These are phyloP conservation scores for Falco rusticolus DNA, from an alignment of 2,797 vertebrate species.

Conservation along the genomic window DNA sequence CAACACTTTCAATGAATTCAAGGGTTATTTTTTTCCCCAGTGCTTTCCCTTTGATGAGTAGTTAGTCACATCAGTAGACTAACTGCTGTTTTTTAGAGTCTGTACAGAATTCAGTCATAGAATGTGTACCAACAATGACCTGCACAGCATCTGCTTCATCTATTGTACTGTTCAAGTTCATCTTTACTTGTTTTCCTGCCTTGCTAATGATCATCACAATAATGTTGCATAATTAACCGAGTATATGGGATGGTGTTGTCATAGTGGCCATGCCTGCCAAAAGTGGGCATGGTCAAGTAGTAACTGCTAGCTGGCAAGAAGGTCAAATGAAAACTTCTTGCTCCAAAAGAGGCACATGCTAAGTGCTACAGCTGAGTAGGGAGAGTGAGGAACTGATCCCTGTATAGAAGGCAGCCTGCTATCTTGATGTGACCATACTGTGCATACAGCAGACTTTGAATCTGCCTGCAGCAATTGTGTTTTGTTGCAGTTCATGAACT, in stretches of 20 bases:
- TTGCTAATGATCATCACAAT: neutral
- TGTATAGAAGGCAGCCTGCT: neutral
- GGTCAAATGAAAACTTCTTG: neutral
- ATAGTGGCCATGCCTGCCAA: neutral
- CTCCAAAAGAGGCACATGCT: neutral
- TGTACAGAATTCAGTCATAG: neutral
- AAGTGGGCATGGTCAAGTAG: neutral
- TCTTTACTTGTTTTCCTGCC: neutral
- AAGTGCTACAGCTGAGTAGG: neutral
- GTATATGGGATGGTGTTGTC: neutral
- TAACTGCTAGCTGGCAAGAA: neutral
- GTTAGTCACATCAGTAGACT: neutral
- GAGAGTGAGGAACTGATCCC: neutral
- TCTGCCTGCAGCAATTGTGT: neutral
- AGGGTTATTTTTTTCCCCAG: fast-evolving
- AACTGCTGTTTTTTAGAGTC: neutral
- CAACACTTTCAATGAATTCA: neutral
- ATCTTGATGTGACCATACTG: neutral
- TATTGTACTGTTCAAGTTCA: neutral
- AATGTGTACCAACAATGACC: neutral
- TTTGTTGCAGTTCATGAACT: neutral
- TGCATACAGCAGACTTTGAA: neutral
- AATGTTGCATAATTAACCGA: neutral
- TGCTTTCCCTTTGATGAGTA: neutral
- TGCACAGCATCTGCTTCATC: neutral